These are phyloP conservation scores for Sarotherodon lohbergeri DNA, from an alignment of 2,113 vertebrate genomes.

Conservation along the genomic window DNA sequence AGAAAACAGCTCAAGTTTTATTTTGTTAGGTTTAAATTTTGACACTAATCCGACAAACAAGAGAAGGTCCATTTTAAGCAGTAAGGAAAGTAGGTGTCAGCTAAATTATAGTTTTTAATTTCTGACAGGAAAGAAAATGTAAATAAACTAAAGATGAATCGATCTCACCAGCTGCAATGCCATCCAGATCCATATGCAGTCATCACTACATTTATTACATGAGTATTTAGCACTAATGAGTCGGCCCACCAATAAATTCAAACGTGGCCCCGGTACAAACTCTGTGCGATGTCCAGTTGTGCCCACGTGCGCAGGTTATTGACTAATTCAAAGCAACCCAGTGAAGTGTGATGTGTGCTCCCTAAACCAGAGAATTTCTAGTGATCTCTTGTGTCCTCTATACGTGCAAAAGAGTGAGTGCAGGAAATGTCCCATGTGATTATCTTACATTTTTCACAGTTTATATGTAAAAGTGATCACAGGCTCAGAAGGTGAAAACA, in stretches of 20 bases:
- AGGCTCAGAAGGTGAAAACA: not conserved
- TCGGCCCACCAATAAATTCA: not conserved
- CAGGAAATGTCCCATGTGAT: not conserved
- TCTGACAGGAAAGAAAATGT: not conserved
- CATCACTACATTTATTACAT: not conserved
- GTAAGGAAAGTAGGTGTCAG: not conserved
- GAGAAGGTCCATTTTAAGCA: not conserved
- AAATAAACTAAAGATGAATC: not conserved
- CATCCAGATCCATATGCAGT: not conserved
- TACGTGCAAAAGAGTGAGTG: accelerated
- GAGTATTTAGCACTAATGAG: not conserved
- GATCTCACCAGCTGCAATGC: not conserved
- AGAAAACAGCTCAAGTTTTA: conserved; percentile 2
- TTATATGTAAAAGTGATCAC: not conserved
- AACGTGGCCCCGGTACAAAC: not conserved
- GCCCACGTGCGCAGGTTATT: not conserved
- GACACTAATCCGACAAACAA: not conserved
- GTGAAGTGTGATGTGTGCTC: not conserved
- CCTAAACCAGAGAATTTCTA: not conserved
- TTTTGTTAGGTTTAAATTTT: not conserved
- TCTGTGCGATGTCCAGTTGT: not conserved
- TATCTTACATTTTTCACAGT: not conserved
- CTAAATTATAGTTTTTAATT: not conserved
- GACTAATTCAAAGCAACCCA: not conserved
- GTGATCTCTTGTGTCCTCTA: not conserved